A percentile compares a stretch with the other conserved stretches of the same genome.
phyloP scores from a whole-genome alignment of 1,140 invertebrate species.

The Drosophila sproati region DNA sequence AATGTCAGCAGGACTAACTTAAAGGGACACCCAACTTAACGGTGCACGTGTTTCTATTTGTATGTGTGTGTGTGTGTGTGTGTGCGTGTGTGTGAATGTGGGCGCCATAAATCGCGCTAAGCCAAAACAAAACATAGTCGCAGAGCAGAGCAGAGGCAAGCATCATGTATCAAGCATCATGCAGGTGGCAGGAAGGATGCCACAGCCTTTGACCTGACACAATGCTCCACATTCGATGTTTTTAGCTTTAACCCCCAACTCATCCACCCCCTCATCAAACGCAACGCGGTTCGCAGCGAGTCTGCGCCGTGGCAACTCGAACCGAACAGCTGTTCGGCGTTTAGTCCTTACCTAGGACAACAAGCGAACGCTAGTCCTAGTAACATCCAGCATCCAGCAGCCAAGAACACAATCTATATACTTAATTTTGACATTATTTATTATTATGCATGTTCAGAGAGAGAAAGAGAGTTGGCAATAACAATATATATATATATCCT shows the following conservation, averaged over 20 bases:
- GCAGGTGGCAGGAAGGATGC: conserved; percentile 35
- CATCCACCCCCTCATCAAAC: background rate
- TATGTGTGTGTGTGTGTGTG: background rate
- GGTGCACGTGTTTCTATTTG: no score
- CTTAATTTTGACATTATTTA: background rate
- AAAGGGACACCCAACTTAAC: conserved; percentile 25
- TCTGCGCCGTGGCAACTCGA: conserved; percentile 44
- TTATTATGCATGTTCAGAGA: background rate
- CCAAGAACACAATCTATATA: background rate
- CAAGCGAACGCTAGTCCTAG: conserved; percentile 22
- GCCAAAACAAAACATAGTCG: conserved; percentile 69
- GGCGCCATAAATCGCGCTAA: conserved; percentile 73
- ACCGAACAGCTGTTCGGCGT: conserved; percentile 64
- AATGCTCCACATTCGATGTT: conserved; percentile 83
- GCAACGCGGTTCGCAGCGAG: conserved; percentile 43
- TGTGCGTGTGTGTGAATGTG: conserved; percentile 17
- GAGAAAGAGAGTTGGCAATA: conserved; percentile 4
- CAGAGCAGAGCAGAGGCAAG: conserved; percentile 21
- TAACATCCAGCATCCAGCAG: conserved; percentile 13
- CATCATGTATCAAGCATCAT: conserved; percentile 56
- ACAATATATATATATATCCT: conserved; percentile 23
- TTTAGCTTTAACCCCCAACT: conserved; percentile 5
- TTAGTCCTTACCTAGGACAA: conserved; percentile 71
- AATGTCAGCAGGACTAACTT: conserved; percentile 47
- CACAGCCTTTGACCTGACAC: conserved; percentile 78